Base-by-base conservation (phyloP, 2,113 vertebrate genomes). In the Himantopus leucocephalus region DNA sequence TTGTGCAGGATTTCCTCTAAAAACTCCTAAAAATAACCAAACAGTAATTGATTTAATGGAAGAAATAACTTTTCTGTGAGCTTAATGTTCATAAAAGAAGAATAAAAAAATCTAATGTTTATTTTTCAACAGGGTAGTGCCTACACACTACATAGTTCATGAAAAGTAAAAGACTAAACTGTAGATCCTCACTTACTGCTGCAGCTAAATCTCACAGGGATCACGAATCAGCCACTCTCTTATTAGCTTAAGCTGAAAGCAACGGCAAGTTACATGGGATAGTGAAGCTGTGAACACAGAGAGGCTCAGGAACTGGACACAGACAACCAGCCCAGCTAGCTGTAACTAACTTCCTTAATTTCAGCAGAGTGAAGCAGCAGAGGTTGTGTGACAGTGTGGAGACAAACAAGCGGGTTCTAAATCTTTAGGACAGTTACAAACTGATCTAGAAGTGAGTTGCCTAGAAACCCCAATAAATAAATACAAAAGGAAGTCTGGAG, bases 1-100 rank as follows among this genome's bases (percentile, higher is more conserved):
- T 98, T 99, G 99, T 26, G 97, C 94, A n/a, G 96, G 82, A 81
- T 99, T 99, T 94, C 99, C 99, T 98, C 98, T 98, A 96, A 99
- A 99, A 85, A 99, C 96, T 1, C 99, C 99, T 99, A 89, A 77
- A 98, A 96, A 88, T 60, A 96, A 93, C 21, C 22, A 79, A 92
- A 78, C 2, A 78, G 26, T 9, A 84, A 82, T 53, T 89, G 35
- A 95, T 80, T 82, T 59, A 88, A 75, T 53, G 10, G 32, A 95
- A 93, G 18, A 85, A 83, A 34, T 41, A 58, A 19, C 14, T 84
- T 45, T 47, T 59, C 15, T 3, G 4, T 50, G 8, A 63, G 18
- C 22, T 83, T 43, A 12, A 62, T 5, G 12, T 45, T 89, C 39
- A 56, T 39, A 68, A 82, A 75, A 79, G n/a, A 58, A 23, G 7